Conservation (phyloP, 2,888 invertebrate genomes). For the Gastrophysa polygoni region DNA sequence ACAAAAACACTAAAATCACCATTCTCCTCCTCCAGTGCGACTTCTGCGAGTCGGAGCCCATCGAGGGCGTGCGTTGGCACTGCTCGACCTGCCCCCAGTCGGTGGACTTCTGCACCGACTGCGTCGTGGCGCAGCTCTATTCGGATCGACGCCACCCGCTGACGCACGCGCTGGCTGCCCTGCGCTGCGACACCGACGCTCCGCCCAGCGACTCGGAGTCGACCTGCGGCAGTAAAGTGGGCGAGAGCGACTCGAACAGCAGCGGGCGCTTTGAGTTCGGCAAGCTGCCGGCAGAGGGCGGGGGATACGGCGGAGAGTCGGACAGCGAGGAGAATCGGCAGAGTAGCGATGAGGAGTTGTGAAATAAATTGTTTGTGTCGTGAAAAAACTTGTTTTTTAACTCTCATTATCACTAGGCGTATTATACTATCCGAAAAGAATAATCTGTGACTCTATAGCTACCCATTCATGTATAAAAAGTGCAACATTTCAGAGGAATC, state of each 20-base stretch:
- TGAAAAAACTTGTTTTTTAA: too few species aligned
- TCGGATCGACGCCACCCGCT: slow-evolving; percentile 59
- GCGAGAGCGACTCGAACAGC: background rate
- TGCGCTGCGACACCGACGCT: background rate
- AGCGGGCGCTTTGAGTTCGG: too few species aligned
- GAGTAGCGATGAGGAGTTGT: too few species aligned
- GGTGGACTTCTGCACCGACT: slow-evolving; percentile 71
- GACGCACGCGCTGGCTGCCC: slow-evolving; percentile 56
- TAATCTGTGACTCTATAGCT: too few species aligned
- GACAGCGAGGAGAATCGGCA: too few species aligned
- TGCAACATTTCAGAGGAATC: too few species aligned
- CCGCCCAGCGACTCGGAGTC: slow-evolving; percentile 6
- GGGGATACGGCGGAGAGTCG: too few species aligned
- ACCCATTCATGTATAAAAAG: too few species aligned
- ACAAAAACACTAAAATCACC: background rate
- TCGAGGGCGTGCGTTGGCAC: slow-evolving; percentile 72
- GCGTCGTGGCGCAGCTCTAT: slow-evolving; percentile 64
- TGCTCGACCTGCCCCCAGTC: slow-evolving; percentile 67
- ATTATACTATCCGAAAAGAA: too few species aligned
- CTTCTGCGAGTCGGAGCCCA: slow-evolving; percentile 68
- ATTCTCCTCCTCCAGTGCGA: slow-evolving; percentile 62
- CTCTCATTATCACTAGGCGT: too few species aligned
- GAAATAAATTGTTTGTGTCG: too few species aligned
- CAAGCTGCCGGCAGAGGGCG: too few species aligned
- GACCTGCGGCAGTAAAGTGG: background rate